Evolutionary conservation across 35 echinoderm and acorn worm genomes (phyloP).

Genomic region (Eucidaris tribuloides): DNA sequence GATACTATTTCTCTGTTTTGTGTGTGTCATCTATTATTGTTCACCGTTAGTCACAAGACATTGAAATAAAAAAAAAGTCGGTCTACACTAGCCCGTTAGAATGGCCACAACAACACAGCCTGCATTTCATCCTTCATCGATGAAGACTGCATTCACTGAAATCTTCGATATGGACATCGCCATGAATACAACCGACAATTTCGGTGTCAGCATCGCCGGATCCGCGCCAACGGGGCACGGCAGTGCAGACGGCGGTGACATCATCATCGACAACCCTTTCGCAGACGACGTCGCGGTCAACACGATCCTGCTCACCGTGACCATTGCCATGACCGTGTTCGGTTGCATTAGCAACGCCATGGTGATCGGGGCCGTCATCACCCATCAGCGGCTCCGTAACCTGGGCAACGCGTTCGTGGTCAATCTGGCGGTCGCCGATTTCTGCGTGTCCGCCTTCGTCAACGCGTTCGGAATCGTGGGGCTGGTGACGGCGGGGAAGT

Average conservation of each 20-base stretch:
- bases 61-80: too few relatives aligned
- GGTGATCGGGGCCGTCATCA: constrained; percentile 54
- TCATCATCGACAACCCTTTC: background rate
- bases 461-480: constrained; percentile 52
- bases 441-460: constrained; percentile 66
- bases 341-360: constrained; percentile 29
- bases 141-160: too few relatives aligned
- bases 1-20: too few relatives aligned
- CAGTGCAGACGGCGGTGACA: background rate
- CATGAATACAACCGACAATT: too few relatives aligned
- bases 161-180: too few relatives aligned
- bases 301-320: background rate
- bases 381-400: constrained; percentile 22
- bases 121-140: too few relatives aligned
- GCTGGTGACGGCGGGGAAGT: constrained; percentile 27
- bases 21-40: too few relatives aligned
- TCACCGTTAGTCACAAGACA: too few relatives aligned
- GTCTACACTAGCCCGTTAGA: too few relatives aligned
- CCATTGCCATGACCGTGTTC: background rate
- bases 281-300: constrained; percentile 1
- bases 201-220: too few relatives aligned
- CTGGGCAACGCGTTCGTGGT: constrained; percentile 74
- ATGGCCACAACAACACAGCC: too few relatives aligned
- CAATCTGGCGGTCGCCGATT: constrained; percentile 77
- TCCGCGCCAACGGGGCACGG: too few relatives aligned